A percentile compares a stretch with the other conserved stretches of the same genome.
Conservation (phyloP, 2,113 vertebrate genomes). For the Callopanchax toddi region DNA sequence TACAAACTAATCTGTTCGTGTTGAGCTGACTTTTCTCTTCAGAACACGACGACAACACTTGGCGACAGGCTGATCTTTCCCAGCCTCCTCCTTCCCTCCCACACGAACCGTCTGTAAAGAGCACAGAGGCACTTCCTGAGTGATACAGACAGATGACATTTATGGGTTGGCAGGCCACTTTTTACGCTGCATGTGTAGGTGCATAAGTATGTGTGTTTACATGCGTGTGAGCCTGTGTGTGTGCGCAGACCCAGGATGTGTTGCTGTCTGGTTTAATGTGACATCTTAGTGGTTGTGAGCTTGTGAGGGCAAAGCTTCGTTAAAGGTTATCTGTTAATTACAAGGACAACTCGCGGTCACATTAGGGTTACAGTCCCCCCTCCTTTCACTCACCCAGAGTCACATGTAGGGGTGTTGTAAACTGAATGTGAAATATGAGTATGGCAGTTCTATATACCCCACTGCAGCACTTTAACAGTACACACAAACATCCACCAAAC, state of each 20-base stretch:
- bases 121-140: constrained; percentile 42
- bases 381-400: constrained; percentile 10
- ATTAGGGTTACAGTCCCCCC: constrained; percentile 39
- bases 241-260: constrained; percentile 39
- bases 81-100: constrained; percentile 50
- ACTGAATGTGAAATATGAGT: constrained; percentile 10
- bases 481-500: not conserved
- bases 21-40: constrained; percentile 29
- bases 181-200: constrained; percentile 22
- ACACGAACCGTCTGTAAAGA: constrained; percentile 56
- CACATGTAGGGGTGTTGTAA: not conserved
- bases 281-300: constrained; percentile 70
- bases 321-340: constrained; percentile 85
- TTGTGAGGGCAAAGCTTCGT: constrained; percentile 67
- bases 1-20: constrained; percentile 31
- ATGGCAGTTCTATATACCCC: not conserved
- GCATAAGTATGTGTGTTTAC: constrained; percentile 11
- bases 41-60: constrained; percentile 33
- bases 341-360: constrained; percentile 64
- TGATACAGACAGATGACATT: constrained; percentile 74
- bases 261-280: constrained; percentile 64
- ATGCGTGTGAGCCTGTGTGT: not conserved
- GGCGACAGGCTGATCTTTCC: constrained; percentile 68
- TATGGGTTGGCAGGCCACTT: constrained; percentile 58
- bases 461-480: not conserved